phyloP scores from a whole-genome alignment of 2,888 invertebrate species.

The Ferdinandea cuprea region DNA sequence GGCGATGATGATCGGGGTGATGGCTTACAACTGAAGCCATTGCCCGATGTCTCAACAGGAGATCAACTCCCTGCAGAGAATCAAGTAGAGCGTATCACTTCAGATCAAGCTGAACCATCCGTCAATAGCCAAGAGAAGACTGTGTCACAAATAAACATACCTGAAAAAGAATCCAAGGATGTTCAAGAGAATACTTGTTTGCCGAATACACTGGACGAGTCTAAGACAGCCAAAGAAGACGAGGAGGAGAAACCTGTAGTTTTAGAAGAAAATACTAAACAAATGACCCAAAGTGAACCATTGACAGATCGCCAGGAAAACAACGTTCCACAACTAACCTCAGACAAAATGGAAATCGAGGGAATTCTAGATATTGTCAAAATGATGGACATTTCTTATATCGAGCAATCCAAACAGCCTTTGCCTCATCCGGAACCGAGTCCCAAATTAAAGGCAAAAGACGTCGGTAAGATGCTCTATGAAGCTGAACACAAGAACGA shows the following conservation, averaged over 20 bases:
- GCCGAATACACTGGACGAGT: not conserved
- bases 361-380: constrained; percentile 78
- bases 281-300: not conserved
- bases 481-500: constrained; percentile 78
- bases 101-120: not conserved
- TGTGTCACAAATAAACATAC: constrained; percentile 8
- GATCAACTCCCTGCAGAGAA: not conserved
- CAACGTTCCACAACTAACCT: constrained; percentile 15
- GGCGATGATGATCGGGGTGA: constrained; percentile 63
- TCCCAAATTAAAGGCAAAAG: constrained; percentile 71
- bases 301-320: constrained; percentile 9
- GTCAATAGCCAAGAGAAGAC: constrained; percentile 18
- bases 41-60: not conserved
- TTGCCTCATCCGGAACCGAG: constrained; percentile 23
- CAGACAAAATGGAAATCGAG: constrained; percentile 79
- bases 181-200: too few relatives aligned
- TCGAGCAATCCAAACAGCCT: constrained; percentile 53
- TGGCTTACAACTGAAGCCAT: constrained; percentile 30
- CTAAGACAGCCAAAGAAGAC: not conserved
- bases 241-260: too few relatives aligned
- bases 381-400: constrained; percentile 76
- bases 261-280: too few relatives aligned
- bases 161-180: too few relatives aligned
- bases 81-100: too few relatives aligned
- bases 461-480: constrained; percentile 78